Evolutionary conservation across 2,797 vertebrate genomes (phyloP), one percentile per base, ranked within the genome.

Genomic region (Argyrosomus regius): DNA sequence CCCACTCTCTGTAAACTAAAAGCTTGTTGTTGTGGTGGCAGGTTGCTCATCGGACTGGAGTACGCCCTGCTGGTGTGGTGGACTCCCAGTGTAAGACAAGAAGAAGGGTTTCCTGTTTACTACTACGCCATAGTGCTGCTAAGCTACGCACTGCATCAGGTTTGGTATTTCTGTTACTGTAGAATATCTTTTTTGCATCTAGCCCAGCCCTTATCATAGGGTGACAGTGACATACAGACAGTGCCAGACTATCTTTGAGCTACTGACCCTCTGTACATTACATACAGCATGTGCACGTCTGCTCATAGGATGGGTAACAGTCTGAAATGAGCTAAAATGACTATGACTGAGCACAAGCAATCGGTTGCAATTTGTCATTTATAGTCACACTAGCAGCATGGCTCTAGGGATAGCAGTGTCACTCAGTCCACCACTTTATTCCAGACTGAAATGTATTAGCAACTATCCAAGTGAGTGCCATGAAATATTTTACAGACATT

Each of bases 101-200:
- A 97, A 3, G 96, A 95, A 85, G 98, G 95, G 1, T 99, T 98
- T 83, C 97, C 98, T 16, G 5, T 96, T 10, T 99, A 98, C 92
- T 99, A 97, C 93, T 99, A 97, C 0, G 67, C 85, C 9, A 86
- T 94, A 5, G 94, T 99, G 82, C 84, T 99, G 89, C 79, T 99
- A 65, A 98, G 98, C 90, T 99, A 99, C 0, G 97, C 97, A 0
- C 77, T 97, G 28, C 98, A 99, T 89, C 98, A 99, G 98, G 98
- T 99, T 87, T 73, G 73, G 11, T 57, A 4, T 72, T 75, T 81
- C 18, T 60, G 5, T 81, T 45, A 12, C 18, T 63, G 3, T 48
- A 24, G 26, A 22, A 31, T 4, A 5, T 26, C 31, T 16, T 12
- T 11, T 75, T 12, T 56, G 12, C 20, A 65, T 64, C 48, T n/a